These are phyloP conservation scores for Acleris cristana DNA, from an alignment of 2,888 invertebrate species.

Conservation along the genomic window DNA sequence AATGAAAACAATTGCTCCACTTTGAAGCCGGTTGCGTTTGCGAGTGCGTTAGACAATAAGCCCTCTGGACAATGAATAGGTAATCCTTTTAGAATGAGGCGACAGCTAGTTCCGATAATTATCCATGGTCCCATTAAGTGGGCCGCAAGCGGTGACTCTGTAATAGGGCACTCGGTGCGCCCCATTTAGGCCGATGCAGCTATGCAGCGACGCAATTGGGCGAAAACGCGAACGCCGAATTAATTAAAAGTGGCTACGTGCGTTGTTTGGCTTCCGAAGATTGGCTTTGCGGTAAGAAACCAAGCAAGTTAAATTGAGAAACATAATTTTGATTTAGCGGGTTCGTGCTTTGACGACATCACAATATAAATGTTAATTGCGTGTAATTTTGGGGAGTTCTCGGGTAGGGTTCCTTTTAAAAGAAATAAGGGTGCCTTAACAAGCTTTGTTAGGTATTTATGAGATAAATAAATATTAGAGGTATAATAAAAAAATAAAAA, in stretches of 20 bases:
- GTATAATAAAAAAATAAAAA: too few species aligned
- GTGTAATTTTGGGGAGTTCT: background rate
- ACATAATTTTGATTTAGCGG: background rate
- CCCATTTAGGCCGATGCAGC: constrained; percentile 20
- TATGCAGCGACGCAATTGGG: constrained; percentile 16
- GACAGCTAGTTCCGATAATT: constrained; percentile 31
- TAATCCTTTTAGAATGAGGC: constrained; percentile 21
- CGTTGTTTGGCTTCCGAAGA: constrained; percentile 16
- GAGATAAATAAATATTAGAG: too few species aligned
- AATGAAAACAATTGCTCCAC: too few species aligned
- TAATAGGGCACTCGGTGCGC: constrained; percentile 20
- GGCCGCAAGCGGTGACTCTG: constrained; percentile 27
- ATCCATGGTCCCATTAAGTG: constrained; percentile 20
- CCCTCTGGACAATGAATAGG: constrained; percentile 14
- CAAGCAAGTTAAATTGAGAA: constrained; percentile 1
- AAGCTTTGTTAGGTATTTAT: background rate
- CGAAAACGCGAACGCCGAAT: constrained; percentile 20
- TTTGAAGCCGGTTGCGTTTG: too few species aligned
- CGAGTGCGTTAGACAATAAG: too few species aligned
- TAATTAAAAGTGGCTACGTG: constrained; percentile 25
- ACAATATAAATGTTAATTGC: constrained; percentile 4
- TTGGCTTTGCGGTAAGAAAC: constrained; percentile 13
- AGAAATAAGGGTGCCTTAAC: background rate
- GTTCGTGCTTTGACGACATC: background rate
- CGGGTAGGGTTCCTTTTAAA: background rate